Evolutionary conservation across 2,113 vertebrate species (phyloP).

Genomic region (Oxyruncus cristatus): DNA sequence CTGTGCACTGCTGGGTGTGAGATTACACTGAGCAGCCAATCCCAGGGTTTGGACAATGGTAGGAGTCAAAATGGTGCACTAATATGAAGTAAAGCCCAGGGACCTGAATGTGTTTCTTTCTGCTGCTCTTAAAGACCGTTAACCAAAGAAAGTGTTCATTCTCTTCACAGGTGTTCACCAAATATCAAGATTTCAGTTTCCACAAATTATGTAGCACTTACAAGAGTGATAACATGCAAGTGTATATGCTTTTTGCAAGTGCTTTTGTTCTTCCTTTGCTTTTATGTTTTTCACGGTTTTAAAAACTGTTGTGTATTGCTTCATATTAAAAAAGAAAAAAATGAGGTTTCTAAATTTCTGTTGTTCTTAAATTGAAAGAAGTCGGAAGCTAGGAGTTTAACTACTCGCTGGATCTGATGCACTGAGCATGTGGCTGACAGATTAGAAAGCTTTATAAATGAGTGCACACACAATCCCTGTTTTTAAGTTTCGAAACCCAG

Average conservation of each 20-base stretch:
- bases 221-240: background rate
- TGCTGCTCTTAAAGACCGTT: background rate
- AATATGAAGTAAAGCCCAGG: conserved; percentile 18
- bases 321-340: background rate
- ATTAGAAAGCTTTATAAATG: background rate
- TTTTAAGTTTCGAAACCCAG: background rate
- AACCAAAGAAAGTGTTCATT: background rate
- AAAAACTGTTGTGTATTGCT: background rate
- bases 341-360: background rate
- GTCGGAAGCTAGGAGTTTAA: background rate
- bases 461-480: background rate
- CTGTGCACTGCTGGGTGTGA: conserved; percentile 18
- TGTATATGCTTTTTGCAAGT: background rate
- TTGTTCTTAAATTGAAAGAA: background rate
- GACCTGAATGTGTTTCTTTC: background rate
- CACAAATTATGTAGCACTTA: background rate
- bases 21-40: conserved; percentile 60
- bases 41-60: conserved; percentile 39
- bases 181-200: background rate
- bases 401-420: background rate
- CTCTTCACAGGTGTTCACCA: background rate
- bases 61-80: conserved; percentile 8
- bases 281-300: background rate
- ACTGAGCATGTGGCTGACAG: background rate
- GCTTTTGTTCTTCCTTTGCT: background rate